These are phyloP conservation scores for Ceratosolen solmsi DNA, from an alignment of 1,140 invertebrate genomes.

Conservation along the genomic window DNA sequence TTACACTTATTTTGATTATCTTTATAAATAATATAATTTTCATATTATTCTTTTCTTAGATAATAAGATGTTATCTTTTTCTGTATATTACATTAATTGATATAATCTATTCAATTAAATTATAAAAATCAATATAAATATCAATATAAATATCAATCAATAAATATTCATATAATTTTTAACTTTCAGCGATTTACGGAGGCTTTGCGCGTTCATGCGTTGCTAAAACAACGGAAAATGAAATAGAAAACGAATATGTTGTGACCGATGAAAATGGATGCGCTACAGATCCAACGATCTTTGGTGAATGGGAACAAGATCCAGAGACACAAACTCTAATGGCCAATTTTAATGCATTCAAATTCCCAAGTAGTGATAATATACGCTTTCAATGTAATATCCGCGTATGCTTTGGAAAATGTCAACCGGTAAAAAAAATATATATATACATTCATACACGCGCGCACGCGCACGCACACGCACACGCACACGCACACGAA, in stretches of 20 bases:
- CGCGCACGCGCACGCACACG: no score
- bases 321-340: constrained; percentile 86
- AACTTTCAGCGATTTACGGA: constrained; percentile 89
- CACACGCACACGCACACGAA: no score
- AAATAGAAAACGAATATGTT: constrained; percentile 90
- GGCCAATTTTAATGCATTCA: constrained; percentile 94
- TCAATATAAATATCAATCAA: no score
- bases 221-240: constrained; percentile 92
- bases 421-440: constrained; percentile 85
- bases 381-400: constrained; percentile 97
- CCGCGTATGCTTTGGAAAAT: constrained; percentile 94
- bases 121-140: no score
- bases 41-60: no score
- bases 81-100: no score
- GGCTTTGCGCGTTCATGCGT: constrained; percentile 94
- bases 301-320: constrained; percentile 93
- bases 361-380: constrained; percentile 95
- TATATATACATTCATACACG: no score
- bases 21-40: no score
- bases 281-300: constrained; percentile 92
- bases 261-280: constrained; percentile 96
- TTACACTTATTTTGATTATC: no score
- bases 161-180: no score
- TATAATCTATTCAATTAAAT: no score
- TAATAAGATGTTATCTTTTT: no score